Base-by-base conservation (phyloP, 2,888 invertebrate genomes). In the Andrena bicolor region DNA sequence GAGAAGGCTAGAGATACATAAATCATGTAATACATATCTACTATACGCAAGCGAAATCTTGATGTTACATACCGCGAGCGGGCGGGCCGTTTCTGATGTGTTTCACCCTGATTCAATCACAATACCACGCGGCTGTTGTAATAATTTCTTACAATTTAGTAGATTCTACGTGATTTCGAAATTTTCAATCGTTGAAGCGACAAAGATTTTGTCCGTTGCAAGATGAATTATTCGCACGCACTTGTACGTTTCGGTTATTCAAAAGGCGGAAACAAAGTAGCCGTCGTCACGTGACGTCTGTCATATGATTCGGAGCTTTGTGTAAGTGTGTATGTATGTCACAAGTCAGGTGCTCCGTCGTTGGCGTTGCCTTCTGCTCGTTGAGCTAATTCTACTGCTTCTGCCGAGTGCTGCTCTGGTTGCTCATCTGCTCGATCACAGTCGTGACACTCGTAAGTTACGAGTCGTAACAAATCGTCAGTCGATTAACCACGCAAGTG, bases 291-390 rank as follows among this genome's bases (percentile, higher is more conserved):
- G 86, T 86, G 88, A 84, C 70, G 35, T 66, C 28, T 86, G 88
- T 91, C 91, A 90, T 89, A 90, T 90, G 90, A 90, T 90, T 76
- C 76, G 73, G 75, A 81, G 77, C 65, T 48, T 5, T 0, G 13
- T 41, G 13, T 13, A 41, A 3, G 0, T 41, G 2, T 41, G 41
- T 41, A 41, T 41, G 41, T 41, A 41, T 41, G 41, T 41, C 41
- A 41, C 41, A 82, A 84, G 88, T 91, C 90, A 92, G 92, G 90
- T 91, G 92, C 90, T 89, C 79, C 84, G 85, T 80, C 41, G 41
- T 41, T 41, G 41, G 41, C 41, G 41, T 41, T 83, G 86, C 87
- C 80, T 89, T 91, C 91, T 90, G 87, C 88, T 90, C 80, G 2
- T 26, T 26, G 26, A 26, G 26, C 26, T 26, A 72, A 72, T 32